Conservation (phyloP, 2,113 vertebrate species). For the Otolemur garnettii region DNA sequence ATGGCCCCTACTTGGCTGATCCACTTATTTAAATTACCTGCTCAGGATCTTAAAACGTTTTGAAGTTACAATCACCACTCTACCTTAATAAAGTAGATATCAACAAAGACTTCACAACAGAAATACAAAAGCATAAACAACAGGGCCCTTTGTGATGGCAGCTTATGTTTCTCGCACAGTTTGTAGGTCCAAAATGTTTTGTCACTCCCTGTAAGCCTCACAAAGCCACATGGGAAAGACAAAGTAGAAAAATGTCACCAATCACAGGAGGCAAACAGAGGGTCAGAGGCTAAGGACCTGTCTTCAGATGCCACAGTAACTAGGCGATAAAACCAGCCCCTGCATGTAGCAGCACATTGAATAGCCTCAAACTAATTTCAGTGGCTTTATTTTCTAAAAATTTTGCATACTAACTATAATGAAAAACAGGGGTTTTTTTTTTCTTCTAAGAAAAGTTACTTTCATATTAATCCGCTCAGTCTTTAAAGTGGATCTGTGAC, state of each 20-base stretch:
- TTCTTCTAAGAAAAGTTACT: not conserved
- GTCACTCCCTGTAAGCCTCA: not conserved
- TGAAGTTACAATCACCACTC: not conserved
- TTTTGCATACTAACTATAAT: not conserved
- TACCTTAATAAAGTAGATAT: not conserved
- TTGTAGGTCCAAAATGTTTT: not conserved
- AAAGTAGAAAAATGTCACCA: not conserved
- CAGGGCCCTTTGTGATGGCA: not conserved
- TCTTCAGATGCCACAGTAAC: not conserved
- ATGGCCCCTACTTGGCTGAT: not conserved
- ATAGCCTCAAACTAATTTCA: not conserved
- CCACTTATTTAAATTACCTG: not conserved
- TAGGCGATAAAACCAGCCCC: not conserved
- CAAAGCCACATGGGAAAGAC: not conserved
- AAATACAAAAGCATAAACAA: not conserved
- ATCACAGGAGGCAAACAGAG: not conserved
- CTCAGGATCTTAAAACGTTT: not conserved
- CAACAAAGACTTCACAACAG: not conserved
- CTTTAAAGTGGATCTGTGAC: not conserved
- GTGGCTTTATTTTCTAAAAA: not conserved
- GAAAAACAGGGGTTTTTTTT: not conserved
- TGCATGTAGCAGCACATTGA: accelerated
- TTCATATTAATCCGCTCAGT: not conserved
- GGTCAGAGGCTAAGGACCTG: not conserved
- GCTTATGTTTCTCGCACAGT: not conserved